Evolutionary conservation across 2,113 vertebrate genomes (phyloP).

Genomic region (Cariama cristata): DNA sequence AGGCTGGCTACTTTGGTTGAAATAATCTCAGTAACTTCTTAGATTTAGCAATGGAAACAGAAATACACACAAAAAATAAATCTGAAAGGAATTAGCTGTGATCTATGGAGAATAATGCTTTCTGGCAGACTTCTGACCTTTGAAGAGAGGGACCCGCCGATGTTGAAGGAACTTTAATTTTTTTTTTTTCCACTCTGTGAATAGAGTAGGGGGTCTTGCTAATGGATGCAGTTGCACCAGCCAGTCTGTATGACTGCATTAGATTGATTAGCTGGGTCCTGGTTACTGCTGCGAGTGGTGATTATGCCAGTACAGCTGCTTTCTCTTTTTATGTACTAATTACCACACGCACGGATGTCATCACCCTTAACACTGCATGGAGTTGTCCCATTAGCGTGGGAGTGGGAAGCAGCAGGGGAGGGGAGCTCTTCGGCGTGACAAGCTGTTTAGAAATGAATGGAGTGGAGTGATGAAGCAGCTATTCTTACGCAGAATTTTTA

Average conservation of each 20-base stretch:
- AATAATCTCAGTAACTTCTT: neutral
- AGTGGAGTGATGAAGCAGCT: constrained; percentile 10
- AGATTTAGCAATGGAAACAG: neutral
- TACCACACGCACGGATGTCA: constrained; percentile 48
- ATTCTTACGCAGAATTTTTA: neutral
- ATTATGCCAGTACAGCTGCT: constrained; percentile 61
- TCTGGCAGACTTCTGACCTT: constrained; percentile 22
- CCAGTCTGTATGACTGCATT: constrained; percentile 42
- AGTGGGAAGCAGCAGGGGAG: constrained; percentile 54
- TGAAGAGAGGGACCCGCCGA: neutral
- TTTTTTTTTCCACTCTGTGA: neutral
- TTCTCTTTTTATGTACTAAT: constrained; percentile 63
- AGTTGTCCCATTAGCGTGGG: constrained; percentile 61
- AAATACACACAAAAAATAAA: neutral
- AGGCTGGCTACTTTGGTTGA: neutral
- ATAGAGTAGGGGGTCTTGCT: constrained; percentile 54
- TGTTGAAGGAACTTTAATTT: neutral
- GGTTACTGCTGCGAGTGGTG: constrained; percentile 61
- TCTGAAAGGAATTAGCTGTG: neutral
- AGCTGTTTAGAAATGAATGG: constrained; percentile 40
- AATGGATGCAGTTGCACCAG: constrained; percentile 54
- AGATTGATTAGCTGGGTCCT: constrained; percentile 59
- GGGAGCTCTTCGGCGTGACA: constrained; percentile 19
- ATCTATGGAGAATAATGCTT: neutral
- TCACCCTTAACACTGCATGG: constrained; percentile 64